Evolutionary conservation across 2,888 invertebrate species (phyloP).

Genomic region (Melitaea athalia): DNA sequence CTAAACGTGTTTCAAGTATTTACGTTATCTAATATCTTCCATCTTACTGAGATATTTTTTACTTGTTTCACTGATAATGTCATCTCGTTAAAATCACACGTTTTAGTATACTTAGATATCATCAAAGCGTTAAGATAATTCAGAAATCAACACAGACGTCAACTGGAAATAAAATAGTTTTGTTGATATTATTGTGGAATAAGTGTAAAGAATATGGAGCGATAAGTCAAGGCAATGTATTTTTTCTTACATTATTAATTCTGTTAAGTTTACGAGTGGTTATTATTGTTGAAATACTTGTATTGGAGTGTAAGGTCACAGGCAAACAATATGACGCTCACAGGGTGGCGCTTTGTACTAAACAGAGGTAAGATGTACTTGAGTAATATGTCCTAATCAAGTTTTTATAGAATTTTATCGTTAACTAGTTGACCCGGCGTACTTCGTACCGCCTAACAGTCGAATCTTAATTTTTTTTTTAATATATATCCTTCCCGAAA

Average conservation of each 20-base stretch:
- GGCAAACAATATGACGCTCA: slow-evolving; percentile 55
- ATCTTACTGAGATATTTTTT: slow-evolving; percentile 16
- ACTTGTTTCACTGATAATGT: slow-evolving; percentile 31
- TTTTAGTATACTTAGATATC: slow-evolving; percentile 28
- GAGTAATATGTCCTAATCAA: no score
- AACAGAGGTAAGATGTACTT: slow-evolving; percentile 58
- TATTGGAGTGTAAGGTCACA: no score
- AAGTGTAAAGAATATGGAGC: no score
- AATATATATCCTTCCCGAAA: no score
- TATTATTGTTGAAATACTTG: not conserved
- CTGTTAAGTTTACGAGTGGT: not conserved
- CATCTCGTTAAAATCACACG: slow-evolving; percentile 21
- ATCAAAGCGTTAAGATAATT: slow-evolving; percentile 21
- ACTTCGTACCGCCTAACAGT: no score
- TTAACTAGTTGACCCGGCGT: no score
- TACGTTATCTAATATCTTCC: slow-evolving; percentile 21
- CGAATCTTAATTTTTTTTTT: no score
- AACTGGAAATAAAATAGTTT: not conserved
- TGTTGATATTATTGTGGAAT: not conserved
- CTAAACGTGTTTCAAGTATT: not conserved
- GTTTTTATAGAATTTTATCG: not conserved
- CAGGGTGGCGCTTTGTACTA: slow-evolving; percentile 66
- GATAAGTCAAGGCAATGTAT: not conserved
- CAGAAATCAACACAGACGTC: not conserved
- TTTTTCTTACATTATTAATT: not conserved